Evolutionary conservation across 1,140 invertebrate genomes (phyloP), one percentile per base, ranked within the genome.

Genomic region (Drosophila orena): DNA sequence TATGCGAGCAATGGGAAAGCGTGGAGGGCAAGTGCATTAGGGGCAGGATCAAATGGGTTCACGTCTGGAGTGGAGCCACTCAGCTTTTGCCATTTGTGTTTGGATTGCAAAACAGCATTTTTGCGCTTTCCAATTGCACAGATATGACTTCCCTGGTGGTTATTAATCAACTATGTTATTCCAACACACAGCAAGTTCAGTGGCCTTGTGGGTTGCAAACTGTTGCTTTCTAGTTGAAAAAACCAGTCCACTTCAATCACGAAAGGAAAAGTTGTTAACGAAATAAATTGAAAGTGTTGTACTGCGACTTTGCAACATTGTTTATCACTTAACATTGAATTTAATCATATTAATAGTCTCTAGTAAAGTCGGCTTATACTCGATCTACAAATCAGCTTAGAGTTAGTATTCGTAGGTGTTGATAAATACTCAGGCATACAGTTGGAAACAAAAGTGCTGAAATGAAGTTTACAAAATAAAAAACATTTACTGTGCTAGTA

Each of bases 81-180:
- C 35, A 12, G 34, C 56, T 35, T 30, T 30, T 5, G 4, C 37
- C 4, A 6, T 50, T 44, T 30, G 10, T 27, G 62, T 64, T 64
- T 30, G 64, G 49, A 20, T 50, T 37, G 37, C n/a, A 35, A 20
- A 24, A 5, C 20, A 30, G 46, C 37, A 68, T 37, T 68, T 64
- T 37, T 68, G 64, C 7, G 64, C 46, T 37, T 43, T 59, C 44
- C 17, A 22, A 15, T 15, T 30, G 27, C 58, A 66, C 20, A 49
- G 64, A 65, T 68, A 57, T 27, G 59, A 61, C 15, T 43, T 27
- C 59, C 22, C 37, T 43, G n/a, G 12, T 20, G 37, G n/a, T 68
- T 50, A 68, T 68, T 66, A 65, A 65, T 68, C 49, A 65, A 43
- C 59, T 65, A 24, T 37, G 50, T 64, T 50, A 64, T 66, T 34